Base-by-base conservation (phyloP, 2,888 invertebrate genomes). In the Scaptomyza polygonia region DNA sequence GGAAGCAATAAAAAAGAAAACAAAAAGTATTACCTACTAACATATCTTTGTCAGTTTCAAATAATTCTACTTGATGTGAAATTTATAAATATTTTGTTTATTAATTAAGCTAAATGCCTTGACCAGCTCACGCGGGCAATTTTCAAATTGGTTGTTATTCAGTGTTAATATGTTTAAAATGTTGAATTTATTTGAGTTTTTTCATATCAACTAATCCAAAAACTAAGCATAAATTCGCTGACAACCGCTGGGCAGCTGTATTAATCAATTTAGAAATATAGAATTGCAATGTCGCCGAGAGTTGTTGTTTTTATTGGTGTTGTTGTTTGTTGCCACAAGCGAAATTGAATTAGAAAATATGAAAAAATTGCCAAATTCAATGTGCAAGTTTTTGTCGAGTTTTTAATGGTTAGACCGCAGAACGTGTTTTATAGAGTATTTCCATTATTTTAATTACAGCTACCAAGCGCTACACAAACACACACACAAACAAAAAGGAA, bases 401-500 rank as follows among this genome's bases (percentile, higher is more conserved):
- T 72, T 67, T 68, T 53, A 16, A 39, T 64, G 86, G 68, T 72
- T 43, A 69, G 65, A 82, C 81, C 81, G 49, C 83, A 65, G 14
- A 58, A 27, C 68, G 68, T 51, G 67, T 77, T 85, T 47, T 44
- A 36, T 66, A 45, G 64, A 59, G 63, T 76, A 77, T 80, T 79
- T 77, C 68, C 73, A 82, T 87, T 84, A 87, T 85, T 85, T 87
- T 87, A 87, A 87, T 84, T 84, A 87, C 79, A 82, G 51, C 52
- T 75, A 75, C 52, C 65, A 68, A 70, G 53, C 49, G 36, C 8
- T 14, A 51, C 8, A 39, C 36, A 39, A 25, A 16, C 7, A 27
- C 39, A 51, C 3, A 44, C 51, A 34, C 18, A 25, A 43, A 47
- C 36, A 48, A 12, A 18, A n/a, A 21, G 5, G 25, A 5, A 25